Base-by-base conservation (phyloP, 2,888 invertebrate genomes). In the Ptychoptera albimana region DNA sequence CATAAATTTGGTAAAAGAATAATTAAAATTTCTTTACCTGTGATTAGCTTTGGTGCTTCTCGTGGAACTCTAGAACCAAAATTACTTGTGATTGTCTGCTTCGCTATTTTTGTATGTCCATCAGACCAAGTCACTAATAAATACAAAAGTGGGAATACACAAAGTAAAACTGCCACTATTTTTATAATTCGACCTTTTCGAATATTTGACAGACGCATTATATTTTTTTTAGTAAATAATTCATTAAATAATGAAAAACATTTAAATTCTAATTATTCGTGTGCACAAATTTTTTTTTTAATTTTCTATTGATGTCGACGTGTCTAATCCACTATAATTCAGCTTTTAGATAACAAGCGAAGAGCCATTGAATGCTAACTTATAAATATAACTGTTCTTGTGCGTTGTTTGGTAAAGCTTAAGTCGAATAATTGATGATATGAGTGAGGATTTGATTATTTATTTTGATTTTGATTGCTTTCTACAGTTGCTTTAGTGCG, bases 181-280 rank as follows among this genome's bases (percentile, higher is more conserved):
- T 77, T 73, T 51, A 72, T 63, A 47, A 76, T 69, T 50, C 75
- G 66, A 37, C 74, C 75, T 42, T 71, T 70, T 53, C 76, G 69
- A 42, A 77, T 60, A 52, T 74, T 75, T 52, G 75, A 73, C 45
- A 77, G 70, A 53, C 74, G 72, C 75, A 77, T 77, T 57, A 58
- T 67, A 40, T 8, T 4, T 11, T 7, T 39, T 16, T 29, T 15
- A 16, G 4, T 36, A 32, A 32, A 32, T 11, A 7, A 32, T 7
- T 11, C 32, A 32, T 32, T 32, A 9, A 32, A 3, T 32, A 7
- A 11, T 11, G 9, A 8, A 30, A 8, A 8, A 30, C 6, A 7
- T 32, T 32, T 11, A 7, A 7, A 32, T 7, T 11, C 9, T 32
- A 11, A 7, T 32, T 7, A 32, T 32, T 11, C 9, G 9, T 32